Evolutionary conservation across 2,888 invertebrate species (phyloP).

Genomic region (Apotomis betuletana): DNA sequence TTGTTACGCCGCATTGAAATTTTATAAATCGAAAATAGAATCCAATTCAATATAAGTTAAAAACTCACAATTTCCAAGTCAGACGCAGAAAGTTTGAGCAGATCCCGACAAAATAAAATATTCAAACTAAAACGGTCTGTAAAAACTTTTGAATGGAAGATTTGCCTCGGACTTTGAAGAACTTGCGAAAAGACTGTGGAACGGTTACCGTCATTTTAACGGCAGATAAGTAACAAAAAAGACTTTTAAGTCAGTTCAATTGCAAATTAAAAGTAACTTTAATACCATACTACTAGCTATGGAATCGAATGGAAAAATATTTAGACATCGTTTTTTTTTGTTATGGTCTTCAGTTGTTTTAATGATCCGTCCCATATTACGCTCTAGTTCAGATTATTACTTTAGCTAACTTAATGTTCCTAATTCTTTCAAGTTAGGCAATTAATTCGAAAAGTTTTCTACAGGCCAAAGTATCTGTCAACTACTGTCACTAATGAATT

Average conservation of each 20-base stretch:
- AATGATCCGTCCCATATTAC: conserved; percentile 9
- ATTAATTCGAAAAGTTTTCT: not conserved
- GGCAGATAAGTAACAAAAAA: not conserved
- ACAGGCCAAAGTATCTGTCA: not conserved
- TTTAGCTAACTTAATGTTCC: not conserved
- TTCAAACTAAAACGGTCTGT: conserved; percentile 29
- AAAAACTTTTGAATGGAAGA: conserved; percentile 29
- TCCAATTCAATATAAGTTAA: conserved; percentile 5
- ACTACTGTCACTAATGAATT: not conserved
- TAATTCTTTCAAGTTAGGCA: not conserved
- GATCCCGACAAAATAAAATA: conserved; percentile 25
- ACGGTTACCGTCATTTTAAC: conserved; percentile 5
- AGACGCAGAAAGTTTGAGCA: conserved; percentile 9
- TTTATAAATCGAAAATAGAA: conserved; percentile 12
- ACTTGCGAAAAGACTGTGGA: conserved; percentile 4
- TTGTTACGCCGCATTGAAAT: not conserved
- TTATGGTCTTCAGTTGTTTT: conserved; percentile 9
- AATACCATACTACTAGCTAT: not conserved
- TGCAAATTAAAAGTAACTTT: not conserved
- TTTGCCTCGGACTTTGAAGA: conserved; percentile 21
- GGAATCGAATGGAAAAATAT: not conserved
- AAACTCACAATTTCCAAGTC: conserved; percentile 1
- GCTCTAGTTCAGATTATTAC: conserved; percentile 13
- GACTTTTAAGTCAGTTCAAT: not conserved
- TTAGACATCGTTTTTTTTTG: not conserved